Base-by-base conservation (phyloP, 2,113 vertebrate genomes). In the Dolichotis patagonum region DNA sequence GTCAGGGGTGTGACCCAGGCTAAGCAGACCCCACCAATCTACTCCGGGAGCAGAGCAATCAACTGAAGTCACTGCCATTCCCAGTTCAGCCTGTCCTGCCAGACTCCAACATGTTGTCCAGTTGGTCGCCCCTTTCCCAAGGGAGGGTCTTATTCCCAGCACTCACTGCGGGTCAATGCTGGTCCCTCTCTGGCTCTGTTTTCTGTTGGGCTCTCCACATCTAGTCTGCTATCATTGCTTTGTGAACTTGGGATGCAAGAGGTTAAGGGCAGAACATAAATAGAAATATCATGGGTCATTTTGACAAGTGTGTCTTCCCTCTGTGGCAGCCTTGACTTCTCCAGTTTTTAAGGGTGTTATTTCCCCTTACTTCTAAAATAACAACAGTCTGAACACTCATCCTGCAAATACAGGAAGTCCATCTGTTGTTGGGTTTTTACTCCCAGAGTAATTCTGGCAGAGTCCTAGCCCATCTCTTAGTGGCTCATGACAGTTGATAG, bases 311-410 rank as follows among this genome's bases (percentile, higher is more conserved):
- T 65, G 38, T 73, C 67, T 96, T 78, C 82, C 69, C 67, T 81
- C 85, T 85, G 52, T 22, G n/a, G 26, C 62, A 84, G 77, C 82
- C 62, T 83, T 58, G 83, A 56, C 52, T 38, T 89, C 69, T 93
- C 75, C 65, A 49, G 81, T 62, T 58, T 82, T 91, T 26, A 62
- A 86, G 63, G 43, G 35, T 90, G 88, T 94, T 58, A 82, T 88
- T 93, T 95, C 77, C 92, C 73, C 85, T 90, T 92, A 24, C 13
- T 75, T 92, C 80, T 85, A 52, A 95, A 90, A 78, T 84, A 95
- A 49, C 67, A 96, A 43, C 35, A 38, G 35, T 67, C 46, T 49
- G 65, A 92, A 24, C 49, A 28, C 41, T 7, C 43, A 7, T 71
- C 41, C 63, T 52, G 49, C 2, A 19, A 63, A 78, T 41, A 43